Conservation (phyloP, 92 coral and sea anemone species). For the Galaxea fascicularis region DNA sequence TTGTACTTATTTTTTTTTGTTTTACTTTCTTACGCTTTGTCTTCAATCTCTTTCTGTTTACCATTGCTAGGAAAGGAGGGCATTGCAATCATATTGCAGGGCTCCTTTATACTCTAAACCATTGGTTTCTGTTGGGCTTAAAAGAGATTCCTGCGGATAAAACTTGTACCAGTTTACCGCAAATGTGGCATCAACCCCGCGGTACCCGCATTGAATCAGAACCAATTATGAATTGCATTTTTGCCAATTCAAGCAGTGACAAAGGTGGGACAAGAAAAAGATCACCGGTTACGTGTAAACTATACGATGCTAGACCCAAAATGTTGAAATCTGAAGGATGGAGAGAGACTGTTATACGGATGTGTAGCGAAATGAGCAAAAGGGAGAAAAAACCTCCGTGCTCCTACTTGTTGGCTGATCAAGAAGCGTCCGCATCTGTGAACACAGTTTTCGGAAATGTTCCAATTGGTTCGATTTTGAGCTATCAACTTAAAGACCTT, state of each 20-base stretch:
- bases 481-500: constrained; percentile 49
- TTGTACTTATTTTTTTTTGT: no score
- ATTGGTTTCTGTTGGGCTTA: no score
- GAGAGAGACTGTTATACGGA: constrained; percentile 20
- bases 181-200: no score
- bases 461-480: constrained; percentile 48
- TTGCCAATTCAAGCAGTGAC: constrained; percentile 40
- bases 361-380: constrained; percentile 18
- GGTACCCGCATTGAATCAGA: no score
- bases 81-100: no score
- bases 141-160: no score
- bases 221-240: no score
- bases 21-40: no score
- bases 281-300: constrained; percentile 49
- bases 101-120: no score
- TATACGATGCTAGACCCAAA: constrained; percentile 53
- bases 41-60: no score
- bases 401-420: constrained; percentile 57
- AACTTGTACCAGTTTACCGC: no score
- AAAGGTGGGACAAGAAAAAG: constrained; percentile 43
- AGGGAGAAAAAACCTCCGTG: constrained; percentile 42
- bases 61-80: no score
- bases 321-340: constrained; percentile 17
- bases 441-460: constrained; percentile 55
- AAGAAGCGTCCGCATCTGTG: constrained; percentile 27